Evolutionary conservation across 2,113 vertebrate genomes (phyloP).

Genomic region (Pituophis catenifer): DNA sequence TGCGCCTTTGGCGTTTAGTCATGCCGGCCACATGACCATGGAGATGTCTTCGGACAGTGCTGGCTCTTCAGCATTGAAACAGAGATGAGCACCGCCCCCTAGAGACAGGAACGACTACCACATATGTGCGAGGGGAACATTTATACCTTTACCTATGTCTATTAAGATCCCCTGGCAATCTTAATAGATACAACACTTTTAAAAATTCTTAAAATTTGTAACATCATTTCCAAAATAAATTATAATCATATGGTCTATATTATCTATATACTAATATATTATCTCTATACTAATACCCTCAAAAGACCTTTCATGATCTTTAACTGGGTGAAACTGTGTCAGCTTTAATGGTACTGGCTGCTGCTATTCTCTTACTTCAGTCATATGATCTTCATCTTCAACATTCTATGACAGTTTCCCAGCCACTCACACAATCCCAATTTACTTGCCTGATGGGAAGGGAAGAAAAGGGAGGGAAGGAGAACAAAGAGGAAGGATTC

Average conservation of each 20-base stretch:
- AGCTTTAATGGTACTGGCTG: background rate
- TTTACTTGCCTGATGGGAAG: background rate
- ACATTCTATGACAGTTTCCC: background rate
- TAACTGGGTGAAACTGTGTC: background rate
- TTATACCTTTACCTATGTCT: no score
- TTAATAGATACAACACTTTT: conserved; percentile 69
- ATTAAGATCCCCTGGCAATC: conserved; percentile 61
- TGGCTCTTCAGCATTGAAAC: no score
- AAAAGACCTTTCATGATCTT: background rate
- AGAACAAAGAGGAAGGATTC: background rate
- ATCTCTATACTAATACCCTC: background rate
- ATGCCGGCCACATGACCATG: no score
- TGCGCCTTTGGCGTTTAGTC: no score
- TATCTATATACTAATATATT: background rate
- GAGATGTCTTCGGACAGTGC: no score
- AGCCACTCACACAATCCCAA: background rate
- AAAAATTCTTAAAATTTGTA: conserved; percentile 73
- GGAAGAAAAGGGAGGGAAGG: background rate
- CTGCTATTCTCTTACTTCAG: background rate
- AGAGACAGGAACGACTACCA: no score
- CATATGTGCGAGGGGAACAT: no score
- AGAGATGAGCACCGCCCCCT: no score
- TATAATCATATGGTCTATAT: background rate
- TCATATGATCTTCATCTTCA: background rate
- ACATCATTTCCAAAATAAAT: conserved; percentile 63